Base-by-base conservation (phyloP, 2,113 vertebrate species). In the Parotia lawesii region DNA sequence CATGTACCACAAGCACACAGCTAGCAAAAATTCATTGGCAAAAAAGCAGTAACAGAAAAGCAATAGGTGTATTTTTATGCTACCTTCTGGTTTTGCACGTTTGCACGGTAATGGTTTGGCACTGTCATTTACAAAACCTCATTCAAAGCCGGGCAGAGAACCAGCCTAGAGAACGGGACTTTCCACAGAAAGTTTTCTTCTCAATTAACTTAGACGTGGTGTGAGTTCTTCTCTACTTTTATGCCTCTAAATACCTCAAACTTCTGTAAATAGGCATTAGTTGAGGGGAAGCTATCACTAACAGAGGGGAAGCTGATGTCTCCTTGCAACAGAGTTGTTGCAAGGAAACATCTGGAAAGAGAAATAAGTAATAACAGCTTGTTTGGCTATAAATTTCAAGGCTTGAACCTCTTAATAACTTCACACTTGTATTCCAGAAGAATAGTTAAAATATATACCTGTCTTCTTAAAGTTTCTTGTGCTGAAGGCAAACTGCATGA, bases 1-100 rank as follows among this genome's bases (percentile, higher is more conserved):
- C 28, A 51, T 15, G 13, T 57, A n/a, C 6, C 21, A 50, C 50
- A 50, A 67, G 31, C 7, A 51, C 8, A 8, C 0, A 0, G 19
- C 21, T 22, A 28, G 29, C 37, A 73, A 87, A 60, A n/a, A 45
- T 38, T 47, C 6, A 11, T 9, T 42, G 12, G 33, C 17, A 35
- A 74, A 60, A 77, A 48, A 8, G 1, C 1, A 8, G 44, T 50
- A 54, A 24, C 20, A 62, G 44, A 40, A 87, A 54, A 24, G 8
- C 15, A 42, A 1, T 22, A 22, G 47, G 9, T 21, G 13, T 21
- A 8, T 66, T 42, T 45, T 66, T 60, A 27, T 9, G 22, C 24
- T 42, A 1, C 13, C 53, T 85, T 27, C 42, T 72, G 40, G 12
- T 5, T 74, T 70, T 42, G 21, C 13, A 10, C 9, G 8, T 61